Percentiles rank a stretch among this genome's conserved stretches.
phyloP scores from a whole-genome alignment of 2,113 vertebrate genomes.

The Vombatus ursinus region DNA sequence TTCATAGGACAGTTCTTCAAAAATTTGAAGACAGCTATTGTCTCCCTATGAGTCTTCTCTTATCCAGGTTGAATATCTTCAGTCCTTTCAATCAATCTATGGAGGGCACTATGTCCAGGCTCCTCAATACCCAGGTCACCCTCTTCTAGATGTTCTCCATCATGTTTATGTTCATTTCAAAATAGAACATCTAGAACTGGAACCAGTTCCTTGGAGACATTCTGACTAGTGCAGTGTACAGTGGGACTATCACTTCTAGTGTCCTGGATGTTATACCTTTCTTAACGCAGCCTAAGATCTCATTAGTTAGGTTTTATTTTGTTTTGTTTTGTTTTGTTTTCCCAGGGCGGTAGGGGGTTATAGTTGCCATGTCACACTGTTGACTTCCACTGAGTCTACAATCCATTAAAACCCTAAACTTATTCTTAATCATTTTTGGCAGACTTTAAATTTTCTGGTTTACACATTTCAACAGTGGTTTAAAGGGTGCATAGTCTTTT shows the following conservation, averaged over 20 bases:
- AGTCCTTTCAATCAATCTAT: too few species aligned
- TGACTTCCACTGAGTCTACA: too few species aligned
- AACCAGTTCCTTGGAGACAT: background rate
- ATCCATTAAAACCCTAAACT: background rate
- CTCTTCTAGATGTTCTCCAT: too few species aligned
- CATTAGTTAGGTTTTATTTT: background rate
- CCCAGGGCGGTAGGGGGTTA: background rate
- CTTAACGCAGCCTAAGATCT: background rate
- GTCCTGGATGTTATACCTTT: background rate
- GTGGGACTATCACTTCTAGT: background rate
- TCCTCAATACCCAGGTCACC: too few species aligned
- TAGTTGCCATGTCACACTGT: background rate
- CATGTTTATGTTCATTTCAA: background rate
- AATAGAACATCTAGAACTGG: background rate
- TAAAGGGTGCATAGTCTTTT: background rate
- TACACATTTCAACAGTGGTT: background rate
- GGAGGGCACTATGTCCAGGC: too few species aligned
- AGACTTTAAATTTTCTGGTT: background rate
- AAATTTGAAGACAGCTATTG: too few species aligned
- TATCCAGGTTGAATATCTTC: too few species aligned
- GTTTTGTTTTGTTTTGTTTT: too few species aligned
- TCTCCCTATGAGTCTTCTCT: too few species aligned
- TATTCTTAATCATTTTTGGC: background rate
- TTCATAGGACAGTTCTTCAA: too few species aligned
- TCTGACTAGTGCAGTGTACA: background rate